Conservation (phyloP, 2,113 vertebrate genomes). For the Ceyx melanurus region DNA sequence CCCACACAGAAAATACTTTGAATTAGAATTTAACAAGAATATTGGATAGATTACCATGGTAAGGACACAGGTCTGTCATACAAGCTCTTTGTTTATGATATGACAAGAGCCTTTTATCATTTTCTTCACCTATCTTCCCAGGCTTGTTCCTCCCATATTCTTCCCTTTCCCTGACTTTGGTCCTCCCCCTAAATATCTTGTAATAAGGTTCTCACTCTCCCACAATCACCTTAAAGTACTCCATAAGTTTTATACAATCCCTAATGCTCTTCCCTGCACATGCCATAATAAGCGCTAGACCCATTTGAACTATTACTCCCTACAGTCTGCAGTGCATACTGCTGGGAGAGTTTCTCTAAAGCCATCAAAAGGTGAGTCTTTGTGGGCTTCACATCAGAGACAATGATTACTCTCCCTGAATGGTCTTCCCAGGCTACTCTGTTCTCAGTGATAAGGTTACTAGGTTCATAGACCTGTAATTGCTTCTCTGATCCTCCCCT, state of each 20-base stretch:
- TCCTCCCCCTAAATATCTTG: background rate
- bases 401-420: background rate
- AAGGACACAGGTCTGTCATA: background rate
- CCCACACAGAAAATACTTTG: background rate
- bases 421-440: background rate
- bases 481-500: background rate
- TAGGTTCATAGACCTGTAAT: background rate
- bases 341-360: background rate
- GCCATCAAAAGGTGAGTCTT: background rate
- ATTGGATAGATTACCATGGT: background rate
- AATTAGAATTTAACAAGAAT: background rate
- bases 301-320: background rate
- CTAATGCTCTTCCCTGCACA: background rate
- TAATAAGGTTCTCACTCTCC: background rate
- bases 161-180: background rate
- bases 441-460: background rate
- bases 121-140: background rate
- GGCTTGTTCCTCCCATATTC: background rate
- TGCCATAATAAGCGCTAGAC: background rate
- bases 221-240: background rate
- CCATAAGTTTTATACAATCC: background rate
- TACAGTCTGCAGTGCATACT: background rate
- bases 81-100: background rate
- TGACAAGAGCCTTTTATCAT: background rate
- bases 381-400: background rate